Evolutionary conservation across 2,797 vertebrate genomes (phyloP), one percentile per base, ranked within the genome.

Genomic region (Parotocinclus haroldoi): DNA sequence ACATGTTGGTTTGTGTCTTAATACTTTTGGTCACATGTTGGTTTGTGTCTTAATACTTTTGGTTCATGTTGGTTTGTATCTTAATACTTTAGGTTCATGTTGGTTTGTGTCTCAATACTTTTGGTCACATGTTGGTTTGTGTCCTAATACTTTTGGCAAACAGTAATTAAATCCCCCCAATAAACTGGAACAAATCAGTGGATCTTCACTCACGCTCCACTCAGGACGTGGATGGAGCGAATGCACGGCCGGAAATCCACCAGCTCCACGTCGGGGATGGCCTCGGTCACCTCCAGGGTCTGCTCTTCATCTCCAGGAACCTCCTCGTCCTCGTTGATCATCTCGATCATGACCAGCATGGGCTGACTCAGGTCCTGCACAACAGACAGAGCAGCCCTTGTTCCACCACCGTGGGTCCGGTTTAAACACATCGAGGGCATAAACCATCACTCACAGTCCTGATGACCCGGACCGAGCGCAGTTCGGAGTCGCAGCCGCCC

Each of bases 351-450:
- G 59, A 94, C 84, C 83, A 98, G 80, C 0, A 85, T 51, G 0
- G 95, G 93, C 16, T 94, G 88, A 0, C 85, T 85, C 66, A 99
- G 91, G 69, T 98, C 94, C 96, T 98, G 67, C 44, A 69, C 9
- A 51, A 1, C 10, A 48, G n/a, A 9, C 16, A 16, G 10, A 14
- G 42, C 17, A 40, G 7, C 0, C 51, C 45, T 10, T 16, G 19
- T 13, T 27, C 27, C 5, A 2, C 2, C 5, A 27, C 27, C 5
- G 27, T 27, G 27, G 27, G 5, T 27, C 2, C 27, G 2, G 5
- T 27, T 27, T 27, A 27, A 27, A 27, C 27, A 27, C 5, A 42
- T 3, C 8, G 40, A 4, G 40, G 7, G 8, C 10, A n/a, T 36
- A 42, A 0, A 0, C n/a, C 10, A 77, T 73, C 0, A 75, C 92